A percentile compares a stretch with the other conserved stretches of the same genome.
These are phyloP conservation scores for Dreissena polymorpha DNA, from an alignment of 1,140 invertebrate species.

Conservation along the genomic window DNA sequence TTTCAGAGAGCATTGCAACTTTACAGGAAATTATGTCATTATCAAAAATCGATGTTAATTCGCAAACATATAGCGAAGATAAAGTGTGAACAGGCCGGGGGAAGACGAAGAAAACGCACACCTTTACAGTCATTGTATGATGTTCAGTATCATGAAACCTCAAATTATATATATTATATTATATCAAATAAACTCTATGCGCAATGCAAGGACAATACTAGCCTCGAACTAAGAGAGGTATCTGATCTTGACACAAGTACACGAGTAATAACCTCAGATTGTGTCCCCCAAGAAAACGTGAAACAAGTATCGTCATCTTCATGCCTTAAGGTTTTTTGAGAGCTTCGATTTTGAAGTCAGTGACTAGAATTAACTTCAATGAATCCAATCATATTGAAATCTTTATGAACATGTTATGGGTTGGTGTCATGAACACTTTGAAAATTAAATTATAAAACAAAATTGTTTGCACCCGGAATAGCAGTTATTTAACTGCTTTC, in stretches of 20 bases:
- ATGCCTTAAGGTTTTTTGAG: background rate
- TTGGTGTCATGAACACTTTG: slow-evolving; percentile 65
- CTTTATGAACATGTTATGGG: slow-evolving; percentile 66
- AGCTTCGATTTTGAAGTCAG: background rate
- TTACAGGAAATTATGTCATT: background rate
- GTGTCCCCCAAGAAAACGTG: background rate
- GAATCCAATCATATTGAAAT: slow-evolving; percentile 70
- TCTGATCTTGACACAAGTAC: slow-evolving; percentile 27
- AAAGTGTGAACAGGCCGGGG: background rate
- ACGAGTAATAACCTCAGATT: background rate
- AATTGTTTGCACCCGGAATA: background rate
- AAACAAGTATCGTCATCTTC: background rate
- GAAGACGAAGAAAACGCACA: background rate
- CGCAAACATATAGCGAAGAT: slow-evolving; percentile 22
- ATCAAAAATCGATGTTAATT: slow-evolving; percentile 25
- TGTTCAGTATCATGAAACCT: background rate
- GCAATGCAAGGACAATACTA: background rate
- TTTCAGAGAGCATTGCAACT: background rate
- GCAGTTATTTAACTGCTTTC: background rate
- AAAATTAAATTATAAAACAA: slow-evolving; percentile 1
- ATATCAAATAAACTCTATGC: background rate
- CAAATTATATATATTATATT: background rate
- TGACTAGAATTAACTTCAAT: slow-evolving; percentile 66
- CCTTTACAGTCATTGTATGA: too few relatives aligned
- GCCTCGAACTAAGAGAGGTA: slow-evolving; percentile 29